These are phyloP conservation scores for Melolontha melolontha DNA, from an alignment of 2,888 invertebrate genomes.

Conservation along the genomic window DNA sequence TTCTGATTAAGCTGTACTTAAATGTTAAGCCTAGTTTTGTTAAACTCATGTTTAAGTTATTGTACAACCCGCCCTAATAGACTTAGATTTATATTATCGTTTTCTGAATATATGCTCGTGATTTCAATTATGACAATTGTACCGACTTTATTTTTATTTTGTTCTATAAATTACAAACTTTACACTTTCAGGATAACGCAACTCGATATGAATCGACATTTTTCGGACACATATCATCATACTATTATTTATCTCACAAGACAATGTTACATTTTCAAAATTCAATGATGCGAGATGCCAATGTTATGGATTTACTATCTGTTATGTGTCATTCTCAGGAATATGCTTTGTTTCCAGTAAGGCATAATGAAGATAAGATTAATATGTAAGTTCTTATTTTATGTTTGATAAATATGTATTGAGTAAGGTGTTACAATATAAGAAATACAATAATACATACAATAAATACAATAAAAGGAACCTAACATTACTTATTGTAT, in stretches of 20 bases:
- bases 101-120: too few species aligned
- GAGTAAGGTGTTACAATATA: too few species aligned
- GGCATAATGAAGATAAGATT: conserved; percentile 96
- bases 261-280: conserved; percentile 89
- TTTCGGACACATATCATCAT: conserved; percentile 94
- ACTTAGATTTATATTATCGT: too few species aligned
- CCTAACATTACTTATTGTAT: too few species aligned
- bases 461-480: too few species aligned
- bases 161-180: background rate
- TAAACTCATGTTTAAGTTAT: too few species aligned
- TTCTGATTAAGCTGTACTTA: too few species aligned
- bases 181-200: conserved; percentile 44
- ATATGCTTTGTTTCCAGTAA: conserved; percentile 92
- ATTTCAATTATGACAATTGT: too few species aligned
- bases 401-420: too few species aligned
- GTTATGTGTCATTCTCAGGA: conserved; percentile 89
- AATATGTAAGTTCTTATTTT: conserved; percentile 82
- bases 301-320: conserved; percentile 79
- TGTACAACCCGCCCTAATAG: too few species aligned
- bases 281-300: conserved; percentile 73
- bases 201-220: conserved; percentile 74
- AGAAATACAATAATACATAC: too few species aligned
- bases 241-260: conserved; percentile 94
- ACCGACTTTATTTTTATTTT: background rate
- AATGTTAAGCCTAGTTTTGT: too few species aligned